phyloP scores from a whole-genome alignment of 2,797 vertebrate genomes.

The Pseudochromis fuscus region DNA sequence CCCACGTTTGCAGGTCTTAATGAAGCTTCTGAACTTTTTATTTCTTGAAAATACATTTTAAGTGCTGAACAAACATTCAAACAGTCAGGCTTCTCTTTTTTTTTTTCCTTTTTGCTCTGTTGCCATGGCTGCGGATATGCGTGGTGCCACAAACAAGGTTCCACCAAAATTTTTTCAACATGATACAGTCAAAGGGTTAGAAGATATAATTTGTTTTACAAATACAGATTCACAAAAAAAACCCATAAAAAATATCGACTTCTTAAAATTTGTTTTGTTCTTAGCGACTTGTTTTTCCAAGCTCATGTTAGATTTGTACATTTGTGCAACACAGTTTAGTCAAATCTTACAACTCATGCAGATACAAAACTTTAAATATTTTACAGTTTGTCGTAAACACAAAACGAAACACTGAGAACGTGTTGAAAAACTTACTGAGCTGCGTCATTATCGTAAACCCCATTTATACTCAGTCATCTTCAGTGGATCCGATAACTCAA shows the following conservation, averaged over 20 bases:
- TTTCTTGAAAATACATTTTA: slow-evolving; percentile 23
- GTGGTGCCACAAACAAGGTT: not conserved
- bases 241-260: too few relatives aligned
- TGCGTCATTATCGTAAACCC: too few relatives aligned
- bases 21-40: not conserved
- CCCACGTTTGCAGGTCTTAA: not conserved
- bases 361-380: not conserved
- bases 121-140: not conserved
- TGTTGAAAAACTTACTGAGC: too few relatives aligned
- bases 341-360: not conserved
- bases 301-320: not conserved
- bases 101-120: not conserved
- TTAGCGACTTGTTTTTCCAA: too few relatives aligned
- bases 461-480: too few relatives aligned
- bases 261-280: too few relatives aligned
- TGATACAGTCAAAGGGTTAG: too few relatives aligned
- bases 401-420: too few relatives aligned
- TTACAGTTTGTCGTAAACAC: slow-evolving; percentile 10
- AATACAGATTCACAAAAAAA: not conserved
- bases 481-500: too few relatives aligned
- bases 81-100: slow-evolving; percentile 12
- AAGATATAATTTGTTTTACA: too few relatives aligned
- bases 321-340: too few relatives aligned
- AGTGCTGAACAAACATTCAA: slow-evolving; percentile 53
- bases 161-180: not conserved